Conservation (phyloP, 2,888 invertebrate species). For the Meliscaeva auricollis region DNA sequence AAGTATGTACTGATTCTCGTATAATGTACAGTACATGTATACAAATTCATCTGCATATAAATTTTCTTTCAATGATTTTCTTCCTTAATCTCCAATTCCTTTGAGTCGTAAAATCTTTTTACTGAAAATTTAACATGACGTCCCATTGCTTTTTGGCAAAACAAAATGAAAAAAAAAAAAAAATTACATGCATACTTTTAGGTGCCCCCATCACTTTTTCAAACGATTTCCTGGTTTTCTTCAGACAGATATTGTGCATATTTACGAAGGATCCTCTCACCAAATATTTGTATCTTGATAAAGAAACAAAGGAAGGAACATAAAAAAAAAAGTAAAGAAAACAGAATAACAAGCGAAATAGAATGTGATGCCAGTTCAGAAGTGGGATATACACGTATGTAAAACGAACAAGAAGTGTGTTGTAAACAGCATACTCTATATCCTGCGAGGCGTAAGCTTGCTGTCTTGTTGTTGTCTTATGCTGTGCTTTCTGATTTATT, state of each 20-base stretch:
- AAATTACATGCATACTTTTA: constrained; percentile 17
- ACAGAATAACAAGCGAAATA: constrained; percentile 24
- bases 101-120: constrained; percentile 21
- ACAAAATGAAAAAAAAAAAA: not conserved
- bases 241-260: constrained; percentile 39
- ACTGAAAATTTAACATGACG: not conserved
- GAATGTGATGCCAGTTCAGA: constrained; percentile 46
- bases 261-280: constrained; percentile 63
- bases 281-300: constrained; percentile 66
- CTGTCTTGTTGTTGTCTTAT: not conserved
- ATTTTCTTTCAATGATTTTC: not conserved
- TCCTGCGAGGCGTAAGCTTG: constrained; percentile 12
- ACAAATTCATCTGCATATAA: not conserved
- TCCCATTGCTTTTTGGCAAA: constrained; percentile 3
- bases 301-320: constrained; percentile 1
- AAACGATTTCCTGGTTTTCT: constrained; percentile 7
- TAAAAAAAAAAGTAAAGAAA: not conserved
- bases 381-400: constrained; percentile 30
- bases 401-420: not conserved
- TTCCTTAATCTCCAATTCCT: constrained; percentile 25
- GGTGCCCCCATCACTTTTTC: not conserved
- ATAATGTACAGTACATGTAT: not conserved
- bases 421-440: constrained; percentile 20
- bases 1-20: not conserved
- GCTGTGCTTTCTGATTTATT: not conserved